These are phyloP conservation scores for Orientallactaga bullata DNA, from an alignment of 2,113 vertebrate species.

Conservation along the genomic window DNA sequence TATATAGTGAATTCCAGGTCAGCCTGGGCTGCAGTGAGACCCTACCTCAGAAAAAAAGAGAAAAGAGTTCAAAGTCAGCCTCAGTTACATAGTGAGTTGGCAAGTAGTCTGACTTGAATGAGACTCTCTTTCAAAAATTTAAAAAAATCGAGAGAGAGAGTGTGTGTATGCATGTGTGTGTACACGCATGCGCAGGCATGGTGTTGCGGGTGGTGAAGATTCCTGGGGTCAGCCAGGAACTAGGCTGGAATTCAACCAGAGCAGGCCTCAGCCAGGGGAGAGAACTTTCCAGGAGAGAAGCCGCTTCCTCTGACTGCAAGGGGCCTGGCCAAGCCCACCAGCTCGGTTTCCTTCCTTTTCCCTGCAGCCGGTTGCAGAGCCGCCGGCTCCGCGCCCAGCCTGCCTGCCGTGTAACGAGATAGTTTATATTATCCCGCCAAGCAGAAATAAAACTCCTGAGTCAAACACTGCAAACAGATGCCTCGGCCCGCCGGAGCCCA, in stretches of 20 bases:
- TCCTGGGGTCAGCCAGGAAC: slow-evolving; percentile 21
- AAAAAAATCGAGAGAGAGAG: too few species aligned
- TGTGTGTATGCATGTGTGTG: too few species aligned
- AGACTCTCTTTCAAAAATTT: too few species aligned
- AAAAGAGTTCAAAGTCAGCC: too few species aligned
- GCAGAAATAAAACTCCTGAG: slow-evolving; percentile 75
- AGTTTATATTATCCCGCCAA: slow-evolving; percentile 37
- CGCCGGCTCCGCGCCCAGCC: not conserved
- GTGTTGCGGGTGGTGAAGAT: not conserved
- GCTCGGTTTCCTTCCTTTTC: not conserved
- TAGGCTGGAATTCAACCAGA: not conserved
- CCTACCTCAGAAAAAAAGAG: not conserved
- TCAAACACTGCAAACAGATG: slow-evolving; percentile 76
- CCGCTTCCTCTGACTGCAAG: not conserved
- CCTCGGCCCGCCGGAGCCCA: not conserved
- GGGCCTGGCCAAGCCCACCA: not conserved
- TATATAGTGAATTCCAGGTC: too few species aligned
- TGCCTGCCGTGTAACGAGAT: not conserved
- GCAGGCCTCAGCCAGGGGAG: not conserved
- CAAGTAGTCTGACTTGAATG: too few species aligned
- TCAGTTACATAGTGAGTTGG: too few species aligned
- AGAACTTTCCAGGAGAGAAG: not conserved
- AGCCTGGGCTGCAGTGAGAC: not conserved
- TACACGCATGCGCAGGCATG: fast-evolving
- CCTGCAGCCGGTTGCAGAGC: not conserved